Conservation (phyloP, 2,113 vertebrate genomes). For the Chloroceryle aenea region DNA sequence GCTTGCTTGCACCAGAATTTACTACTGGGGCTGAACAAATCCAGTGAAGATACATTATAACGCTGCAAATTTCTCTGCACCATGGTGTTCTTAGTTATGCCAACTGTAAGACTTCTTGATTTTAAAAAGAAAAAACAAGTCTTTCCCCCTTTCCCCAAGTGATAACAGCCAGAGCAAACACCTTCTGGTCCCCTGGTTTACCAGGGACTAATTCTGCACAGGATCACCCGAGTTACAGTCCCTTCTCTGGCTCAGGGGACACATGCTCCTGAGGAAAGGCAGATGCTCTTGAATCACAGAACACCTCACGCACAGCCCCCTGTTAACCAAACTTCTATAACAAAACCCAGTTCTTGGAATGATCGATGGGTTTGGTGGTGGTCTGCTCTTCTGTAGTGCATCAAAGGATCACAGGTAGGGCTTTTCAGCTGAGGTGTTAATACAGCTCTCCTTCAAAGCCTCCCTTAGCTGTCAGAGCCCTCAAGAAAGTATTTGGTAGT, state of each 20-base stretch:
- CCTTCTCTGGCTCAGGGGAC: neutral
- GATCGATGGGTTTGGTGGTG: neutral
- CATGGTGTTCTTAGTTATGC: neutral
- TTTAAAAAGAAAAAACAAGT: neutral
- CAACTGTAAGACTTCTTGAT: neutral
- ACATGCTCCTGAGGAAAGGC: neutral
- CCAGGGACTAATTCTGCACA: neutral
- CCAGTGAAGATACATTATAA: neutral
- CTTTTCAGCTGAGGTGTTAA: neutral
- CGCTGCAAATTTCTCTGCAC: neutral
- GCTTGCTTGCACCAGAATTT: neutral
- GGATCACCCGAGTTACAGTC: neutral
- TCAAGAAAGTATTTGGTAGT: conserved; percentile 27
- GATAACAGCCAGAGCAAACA: neutral
- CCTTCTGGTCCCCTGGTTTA: neutral
- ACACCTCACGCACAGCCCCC: neutral
- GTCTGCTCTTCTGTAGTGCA: neutral
- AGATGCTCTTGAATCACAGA: neutral
- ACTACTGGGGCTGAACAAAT: neutral
- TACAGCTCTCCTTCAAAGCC: neutral
- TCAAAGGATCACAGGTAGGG: neutral
- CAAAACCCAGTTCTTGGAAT: neutral
- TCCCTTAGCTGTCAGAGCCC: neutral
- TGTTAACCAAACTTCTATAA: neutral
- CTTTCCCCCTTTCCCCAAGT: neutral